Conservation (phyloP, 2,113 vertebrate genomes). For the Mesembrinibis cayennensis region DNA sequence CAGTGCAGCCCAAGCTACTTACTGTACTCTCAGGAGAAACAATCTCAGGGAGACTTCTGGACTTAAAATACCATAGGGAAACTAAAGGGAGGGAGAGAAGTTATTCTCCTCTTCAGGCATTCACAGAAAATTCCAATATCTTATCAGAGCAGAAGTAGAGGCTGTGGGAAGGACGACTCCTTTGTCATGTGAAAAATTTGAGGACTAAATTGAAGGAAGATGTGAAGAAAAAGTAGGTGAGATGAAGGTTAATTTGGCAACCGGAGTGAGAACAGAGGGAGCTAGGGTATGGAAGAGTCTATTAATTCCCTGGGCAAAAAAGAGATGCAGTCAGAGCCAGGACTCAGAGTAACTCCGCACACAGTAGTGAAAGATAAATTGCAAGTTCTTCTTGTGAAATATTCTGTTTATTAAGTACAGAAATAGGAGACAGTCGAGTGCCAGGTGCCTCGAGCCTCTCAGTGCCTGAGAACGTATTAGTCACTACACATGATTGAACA, state of each 20-base stretch:
- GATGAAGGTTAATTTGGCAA: slow-evolving; percentile 46
- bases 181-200: slow-evolving; percentile 49
- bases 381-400: slow-evolving; percentile 20
- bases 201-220: slow-evolving; percentile 43
- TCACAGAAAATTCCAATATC: neutral
- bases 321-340: neutral
- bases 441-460: slow-evolving; percentile 3
- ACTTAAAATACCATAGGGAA: neutral
- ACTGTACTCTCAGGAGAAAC: neutral
- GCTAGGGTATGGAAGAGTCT: neutral
- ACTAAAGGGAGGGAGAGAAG: neutral
- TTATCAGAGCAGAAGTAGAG: slow-evolving; percentile 30
- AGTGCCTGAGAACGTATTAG: neutral
- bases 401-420: slow-evolving; percentile 46
- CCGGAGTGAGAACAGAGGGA: neutral
- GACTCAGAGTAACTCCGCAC: neutral
- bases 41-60: neutral
- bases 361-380: neutral
- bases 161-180: neutral
- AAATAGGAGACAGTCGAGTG: slow-evolving; percentile 24
- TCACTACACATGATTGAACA: neutral
- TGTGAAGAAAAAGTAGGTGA: slow-evolving; percentile 47
- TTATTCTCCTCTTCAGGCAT: neutral
- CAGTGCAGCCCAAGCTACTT: neutral
- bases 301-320: slow-evolving; percentile 43